Evolutionary conservation across 1,140 invertebrate species (phyloP).

Genomic region (Archivesica marissinica): DNA sequence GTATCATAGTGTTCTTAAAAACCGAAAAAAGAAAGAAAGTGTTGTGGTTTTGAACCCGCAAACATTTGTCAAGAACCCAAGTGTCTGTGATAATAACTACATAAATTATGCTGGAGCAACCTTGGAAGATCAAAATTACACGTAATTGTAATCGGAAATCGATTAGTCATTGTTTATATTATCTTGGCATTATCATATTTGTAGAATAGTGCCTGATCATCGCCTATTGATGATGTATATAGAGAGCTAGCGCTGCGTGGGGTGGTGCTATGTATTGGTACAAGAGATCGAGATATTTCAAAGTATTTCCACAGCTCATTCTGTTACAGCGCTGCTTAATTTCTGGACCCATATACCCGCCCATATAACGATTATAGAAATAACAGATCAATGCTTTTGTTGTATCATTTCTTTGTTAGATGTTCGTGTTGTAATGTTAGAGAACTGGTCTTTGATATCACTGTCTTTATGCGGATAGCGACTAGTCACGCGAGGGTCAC

Average conservation of each 20-base stretch:
- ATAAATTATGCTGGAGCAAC: conserved; percentile 12
- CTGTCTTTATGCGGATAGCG: conserved; percentile 6
- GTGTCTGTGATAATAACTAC: too few species aligned
- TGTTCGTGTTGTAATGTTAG: conserved; percentile 26
- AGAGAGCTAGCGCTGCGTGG: conserved; percentile 38
- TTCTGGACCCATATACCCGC: conserved; percentile 35
- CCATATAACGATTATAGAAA: conserved; percentile 34
- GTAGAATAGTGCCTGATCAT: conserved; percentile 26
- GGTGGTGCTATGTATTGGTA: conserved; percentile 32
- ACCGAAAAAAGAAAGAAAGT: too few species aligned
- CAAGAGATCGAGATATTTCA: conserved; percentile 40
- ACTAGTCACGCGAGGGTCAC: conserved; percentile 45
- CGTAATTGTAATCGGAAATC: conserved; percentile 40
- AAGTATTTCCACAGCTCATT: conserved; percentile 26
- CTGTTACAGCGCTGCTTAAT: background rate
- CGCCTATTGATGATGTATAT: background rate
- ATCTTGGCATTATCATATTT: conserved; percentile 18
- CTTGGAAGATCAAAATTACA: conserved; percentile 18
- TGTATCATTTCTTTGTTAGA: conserved; percentile 42
- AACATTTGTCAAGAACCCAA: too few species aligned
- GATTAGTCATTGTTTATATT: conserved; percentile 36
- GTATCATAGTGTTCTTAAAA: too few species aligned
- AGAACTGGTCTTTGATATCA: conserved; percentile 1
- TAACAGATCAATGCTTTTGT: conserved; percentile 28
- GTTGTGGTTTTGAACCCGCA: too few species aligned